Evolutionary conservation across 2,113 vertebrate species (phyloP), one percentile per base, ranked within the genome.

Genomic region (Sapayoa aenigma): DNA sequence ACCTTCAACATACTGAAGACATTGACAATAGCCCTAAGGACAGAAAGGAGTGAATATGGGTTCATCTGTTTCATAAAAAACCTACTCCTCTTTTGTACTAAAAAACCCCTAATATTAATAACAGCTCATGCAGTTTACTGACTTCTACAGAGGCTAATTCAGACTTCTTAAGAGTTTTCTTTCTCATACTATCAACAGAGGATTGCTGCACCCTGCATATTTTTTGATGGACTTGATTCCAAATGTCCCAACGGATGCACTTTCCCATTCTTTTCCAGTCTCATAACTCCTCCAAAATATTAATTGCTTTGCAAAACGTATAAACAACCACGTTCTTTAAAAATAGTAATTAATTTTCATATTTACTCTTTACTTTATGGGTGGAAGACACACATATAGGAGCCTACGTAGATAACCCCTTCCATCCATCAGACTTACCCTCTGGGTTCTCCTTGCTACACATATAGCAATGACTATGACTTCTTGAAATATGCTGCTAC

Each of bases 1-100:
- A 73, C 99, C 98, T 95, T 99, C 97, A 12, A 98, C 98, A 0
- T 98, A 97, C 79, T 96, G 91, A 74, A 98, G 97, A 95, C 99
- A 99, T 37, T 96, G 97, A 76, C 99, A 99, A 65, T 93, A 94
- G 5, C 97, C 99, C 99, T 99, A 94, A 75, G 35, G 65, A 96
- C 93, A 77, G 93, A 88, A 92, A 85, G 24, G 35, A 97, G 58
- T 84, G 65, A 60, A 68, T 23, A 72, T 8, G 16, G 22, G 10
- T 42, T 75, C n/a, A 69, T 15, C 13, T 47, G 12, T n/a, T 83
- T 55, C 8, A 62, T 15, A 27, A 56, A 92, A 68, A 72, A 2
- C 5, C 30, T 46, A 78, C 21, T 74, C 23, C 17, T 76, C 16
- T 73, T 84, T 14, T 30, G 4, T 55, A 55, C 21, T 53, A 77